Conservation (phyloP, 2,888 invertebrate genomes). For the Perizoma affinitatum region DNA sequence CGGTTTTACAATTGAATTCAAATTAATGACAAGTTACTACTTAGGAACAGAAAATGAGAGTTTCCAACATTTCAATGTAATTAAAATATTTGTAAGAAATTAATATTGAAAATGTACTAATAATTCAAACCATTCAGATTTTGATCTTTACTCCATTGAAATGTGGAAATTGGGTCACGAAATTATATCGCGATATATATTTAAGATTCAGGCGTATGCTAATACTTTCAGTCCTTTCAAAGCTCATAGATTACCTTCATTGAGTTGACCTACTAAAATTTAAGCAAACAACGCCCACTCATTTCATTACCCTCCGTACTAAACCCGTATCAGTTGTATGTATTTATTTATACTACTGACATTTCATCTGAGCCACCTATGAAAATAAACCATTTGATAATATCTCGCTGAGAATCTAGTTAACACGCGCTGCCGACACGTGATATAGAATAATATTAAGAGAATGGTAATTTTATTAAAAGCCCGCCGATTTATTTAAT, state of each 20-base stretch:
- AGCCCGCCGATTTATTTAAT: conserved; percentile 12
- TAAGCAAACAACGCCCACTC: conserved; percentile 24
- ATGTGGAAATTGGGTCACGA: background rate
- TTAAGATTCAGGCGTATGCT: background rate
- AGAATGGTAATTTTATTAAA: conserved; percentile 7
- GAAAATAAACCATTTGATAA: conserved; percentile 40
- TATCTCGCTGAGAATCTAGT: conserved; percentile 16
- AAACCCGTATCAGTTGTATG: conserved; percentile 33
- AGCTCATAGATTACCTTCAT: conserved; percentile 7
- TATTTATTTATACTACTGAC: conserved; percentile 50
- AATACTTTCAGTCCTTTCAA: background rate
- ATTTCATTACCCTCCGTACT: conserved; percentile 17
- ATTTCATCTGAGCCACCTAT: conserved; percentile 50
- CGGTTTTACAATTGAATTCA: conserved; percentile 27
- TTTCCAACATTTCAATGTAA: conserved; percentile 1
- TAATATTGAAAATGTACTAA: too few species aligned
- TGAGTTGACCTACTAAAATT: conserved; percentile 21
- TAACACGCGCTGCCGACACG: conserved; percentile 21
- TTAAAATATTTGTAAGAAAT: background rate
- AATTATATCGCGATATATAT: background rate
- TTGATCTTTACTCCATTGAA: too few species aligned
- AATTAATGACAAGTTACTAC: conserved; percentile 13
- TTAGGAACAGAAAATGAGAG: background rate
- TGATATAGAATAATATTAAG: conserved; percentile 21
- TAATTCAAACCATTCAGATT: too few species aligned